Conservation (phyloP, 2,888 invertebrate species). For the Rhopalosiphum nymphaeae region DNA sequence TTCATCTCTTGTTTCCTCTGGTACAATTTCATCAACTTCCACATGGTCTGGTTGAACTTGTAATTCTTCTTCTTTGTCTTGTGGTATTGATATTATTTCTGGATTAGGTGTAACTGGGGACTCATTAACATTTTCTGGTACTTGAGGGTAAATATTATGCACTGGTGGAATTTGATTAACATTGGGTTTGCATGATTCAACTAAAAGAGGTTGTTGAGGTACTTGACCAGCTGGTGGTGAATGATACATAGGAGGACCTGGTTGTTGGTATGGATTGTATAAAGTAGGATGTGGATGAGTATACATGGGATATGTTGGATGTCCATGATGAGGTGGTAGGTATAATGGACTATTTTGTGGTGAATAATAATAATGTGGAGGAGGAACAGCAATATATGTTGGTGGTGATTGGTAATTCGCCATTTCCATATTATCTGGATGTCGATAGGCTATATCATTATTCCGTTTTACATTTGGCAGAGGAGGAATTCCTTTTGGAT, state of each 20-base stretch:
- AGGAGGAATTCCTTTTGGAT: conserved; percentile 60
- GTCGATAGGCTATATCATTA: conserved; percentile 60
- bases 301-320: conserved; percentile 63
- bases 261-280: conserved; percentile 59
- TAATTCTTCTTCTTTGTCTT: conserved; percentile 21
- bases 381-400: conserved; percentile 59
- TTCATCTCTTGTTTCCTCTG: conserved; percentile 30
- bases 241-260: conserved; percentile 59
- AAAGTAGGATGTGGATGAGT: conserved; percentile 58
- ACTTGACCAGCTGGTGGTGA: conserved; percentile 59
- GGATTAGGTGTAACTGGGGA: neutral
- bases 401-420: conserved; percentile 61
- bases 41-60: conserved; percentile 18
- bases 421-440: conserved; percentile 62
- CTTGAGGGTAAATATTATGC: conserved; percentile 57
- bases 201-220: conserved; percentile 62
- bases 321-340: conserved; percentile 58
- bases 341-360: conserved; percentile 63
- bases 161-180: conserved; percentile 55
- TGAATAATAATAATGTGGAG: conserved; percentile 62
- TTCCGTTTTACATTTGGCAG: conserved; percentile 59
- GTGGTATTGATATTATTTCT: conserved; percentile 53
- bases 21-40: neutral
- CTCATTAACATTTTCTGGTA: conserved; percentile 49
- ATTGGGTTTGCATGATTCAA: conserved; percentile 62